Base-by-base conservation (phyloP, 2,888 invertebrate genomes). In the Lordiphosa andalusiaca region DNA sequence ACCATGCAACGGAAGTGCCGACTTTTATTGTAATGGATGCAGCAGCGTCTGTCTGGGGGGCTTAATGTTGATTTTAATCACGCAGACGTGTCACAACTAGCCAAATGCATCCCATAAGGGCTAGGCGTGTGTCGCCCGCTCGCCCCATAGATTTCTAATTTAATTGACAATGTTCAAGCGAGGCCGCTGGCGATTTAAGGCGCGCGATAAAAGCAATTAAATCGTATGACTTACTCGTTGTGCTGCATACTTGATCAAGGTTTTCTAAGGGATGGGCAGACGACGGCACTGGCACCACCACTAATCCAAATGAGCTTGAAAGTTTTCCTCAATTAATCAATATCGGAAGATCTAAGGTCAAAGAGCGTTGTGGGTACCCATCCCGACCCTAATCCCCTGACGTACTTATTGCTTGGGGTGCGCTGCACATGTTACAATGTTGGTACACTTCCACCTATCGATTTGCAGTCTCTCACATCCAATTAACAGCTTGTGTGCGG, bases 171-270 rank as follows among this genome's bases (percentile, higher is more conserved):
- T 41, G 58, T 35, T 21, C 47, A 30, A 21, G 40, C 49, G 60
- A 44, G 37, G 47, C 59, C 30, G 46, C 30, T 38, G 30, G 12
- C 67, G 65, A 66, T 67, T 67, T 44, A 39, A 66, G 55, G 63
- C 63, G 56, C 48, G 63, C 50, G 67, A 67, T 67, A 67, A 67
- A 67, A 68, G 53, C 67, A 67, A 67, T 67, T 67, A 67, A 67
- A 63, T 61, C 62, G 56, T 62, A 63, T 53, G 63, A 68, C 44
- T 63, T 68, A 53, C 69, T 39, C 50, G 67, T 21, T 33, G 39
- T 16, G 69, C 56, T 16, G 67, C 68, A 67, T 67, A 56, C 38
- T 50, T 56, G 63, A 67, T 62, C 63, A 54, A 61, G 60, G 21
- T 38, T 33, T 6, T 2, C 1, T 4, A 4, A 25, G 58, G 60